phyloP scores from a whole-genome alignment of 2,797 vertebrate genomes.

The Falco novaeseelandiae region DNA sequence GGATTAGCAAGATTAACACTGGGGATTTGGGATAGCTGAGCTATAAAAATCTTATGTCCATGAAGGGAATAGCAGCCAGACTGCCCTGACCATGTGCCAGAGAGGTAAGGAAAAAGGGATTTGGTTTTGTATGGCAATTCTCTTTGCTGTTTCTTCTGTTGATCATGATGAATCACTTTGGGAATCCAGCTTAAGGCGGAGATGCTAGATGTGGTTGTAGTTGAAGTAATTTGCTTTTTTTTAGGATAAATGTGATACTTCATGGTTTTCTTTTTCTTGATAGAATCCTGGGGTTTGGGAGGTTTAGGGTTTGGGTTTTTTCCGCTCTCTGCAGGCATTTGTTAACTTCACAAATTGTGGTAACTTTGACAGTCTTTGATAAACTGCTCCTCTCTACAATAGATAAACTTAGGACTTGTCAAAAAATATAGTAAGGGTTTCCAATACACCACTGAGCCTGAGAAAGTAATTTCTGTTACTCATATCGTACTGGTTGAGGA shows the following conservation, averaged over 20 bases:
- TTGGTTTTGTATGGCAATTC: not conserved
- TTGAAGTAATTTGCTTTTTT: not conserved
- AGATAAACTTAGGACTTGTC: not conserved
- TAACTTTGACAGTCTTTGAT: not conserved
- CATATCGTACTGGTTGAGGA: not conserved
- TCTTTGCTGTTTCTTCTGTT: not conserved
- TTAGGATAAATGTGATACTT: not conserved
- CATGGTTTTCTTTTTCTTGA: not conserved
- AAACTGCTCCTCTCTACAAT: not conserved
- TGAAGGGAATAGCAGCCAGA: not conserved
- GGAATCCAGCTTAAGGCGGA: not conserved
- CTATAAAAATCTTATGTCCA: not conserved
- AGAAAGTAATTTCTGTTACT: not conserved
- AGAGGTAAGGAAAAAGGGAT: not conserved
- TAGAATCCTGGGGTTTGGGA: not conserved
- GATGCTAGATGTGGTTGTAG: not conserved
- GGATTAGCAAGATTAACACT: not conserved
- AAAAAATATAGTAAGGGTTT: not conserved
- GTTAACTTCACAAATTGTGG: not conserved
- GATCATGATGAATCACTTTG: not conserved
- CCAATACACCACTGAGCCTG: not conserved
- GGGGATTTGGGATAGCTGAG: not conserved
- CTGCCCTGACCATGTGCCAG: not conserved
- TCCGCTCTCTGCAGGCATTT: not conserved
- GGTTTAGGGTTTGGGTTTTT: fast-evolving